phyloP scores from a whole-genome alignment of 2,113 vertebrate genomes.

The Genyomyrus donnyi region DNA sequence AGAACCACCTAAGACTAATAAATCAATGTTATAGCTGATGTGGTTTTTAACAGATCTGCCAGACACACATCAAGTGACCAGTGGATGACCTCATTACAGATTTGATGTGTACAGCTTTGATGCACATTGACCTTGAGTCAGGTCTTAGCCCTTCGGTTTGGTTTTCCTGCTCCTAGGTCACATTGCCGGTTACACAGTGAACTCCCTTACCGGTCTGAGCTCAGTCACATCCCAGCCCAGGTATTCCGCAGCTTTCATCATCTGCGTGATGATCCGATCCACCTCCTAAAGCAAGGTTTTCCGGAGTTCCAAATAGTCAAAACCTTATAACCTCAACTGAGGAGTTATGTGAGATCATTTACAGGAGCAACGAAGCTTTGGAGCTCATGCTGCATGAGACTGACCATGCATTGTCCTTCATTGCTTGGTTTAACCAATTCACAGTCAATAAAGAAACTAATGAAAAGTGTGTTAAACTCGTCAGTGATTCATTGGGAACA shows the following conservation, averaged over 20 bases:
- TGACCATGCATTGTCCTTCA: neutral
- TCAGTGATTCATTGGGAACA: neutral
- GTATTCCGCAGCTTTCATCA: conserved; percentile 90
- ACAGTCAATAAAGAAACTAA: neutral
- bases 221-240: conserved; percentile 88
- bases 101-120: neutral
- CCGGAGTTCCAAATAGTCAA: neutral
- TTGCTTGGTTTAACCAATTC: neutral
- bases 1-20: neutral
- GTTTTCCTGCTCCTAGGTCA: neutral
- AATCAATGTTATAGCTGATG: neutral
- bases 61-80: neutral
- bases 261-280: conserved; percentile 83
- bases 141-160: neutral
- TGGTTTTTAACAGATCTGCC: neutral
- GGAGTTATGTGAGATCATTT: neutral
- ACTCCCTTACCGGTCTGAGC: conserved; percentile 72
- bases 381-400: neutral
- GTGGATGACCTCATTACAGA: neutral
- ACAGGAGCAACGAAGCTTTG: neutral
- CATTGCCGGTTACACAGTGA: neutral
- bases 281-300: conserved; percentile 67
- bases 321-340: neutral
- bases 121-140: neutral
- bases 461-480: neutral